Percentiles rank a stretch among this genome's conserved stretches.
Evolutionary conservation across 2,113 vertebrate species (phyloP).

Genomic region (Malaclemys terrapin): DNA sequence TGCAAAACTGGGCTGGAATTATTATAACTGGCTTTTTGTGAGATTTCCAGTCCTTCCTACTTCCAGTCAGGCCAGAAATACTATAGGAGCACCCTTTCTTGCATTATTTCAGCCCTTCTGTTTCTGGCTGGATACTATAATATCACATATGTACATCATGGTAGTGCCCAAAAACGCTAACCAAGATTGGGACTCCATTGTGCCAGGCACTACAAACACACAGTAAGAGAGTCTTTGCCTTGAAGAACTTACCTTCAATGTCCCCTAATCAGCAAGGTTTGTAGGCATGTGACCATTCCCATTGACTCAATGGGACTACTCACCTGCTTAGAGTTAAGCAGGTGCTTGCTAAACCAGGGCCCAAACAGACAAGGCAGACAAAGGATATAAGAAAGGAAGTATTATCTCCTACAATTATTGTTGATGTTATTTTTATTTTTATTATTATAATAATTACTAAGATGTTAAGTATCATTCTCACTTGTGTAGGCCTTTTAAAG

Average conservation of each 20-base stretch:
- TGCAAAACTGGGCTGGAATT: background rate
- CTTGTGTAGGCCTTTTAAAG: background rate
- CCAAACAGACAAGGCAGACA: background rate
- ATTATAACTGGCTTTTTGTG: background rate
- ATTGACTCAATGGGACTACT: background rate
- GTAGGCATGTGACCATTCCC: background rate
- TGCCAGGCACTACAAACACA: background rate
- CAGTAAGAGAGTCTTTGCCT: background rate
- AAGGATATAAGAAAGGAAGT: background rate
- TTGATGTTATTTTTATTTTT: background rate
- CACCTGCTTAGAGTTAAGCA: background rate
- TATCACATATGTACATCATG: background rate
- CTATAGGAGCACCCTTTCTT: background rate
- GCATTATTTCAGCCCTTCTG: background rate
- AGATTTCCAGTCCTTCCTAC: background rate
- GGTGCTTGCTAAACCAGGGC: background rate
- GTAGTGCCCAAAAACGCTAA: background rate
- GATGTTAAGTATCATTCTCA: background rate
- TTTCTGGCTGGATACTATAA: background rate
- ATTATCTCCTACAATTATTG: background rate
- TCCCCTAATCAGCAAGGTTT: background rate
- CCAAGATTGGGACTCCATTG: background rate
- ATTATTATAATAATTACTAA: background rate
- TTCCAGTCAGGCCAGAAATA: background rate
- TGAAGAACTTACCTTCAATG: background rate